A percentile compares a stretch with the other conserved stretches of the same genome.
Conservation (phyloP, 2,797 vertebrate genomes). For the Brachyrhaphis roseni region DNA sequence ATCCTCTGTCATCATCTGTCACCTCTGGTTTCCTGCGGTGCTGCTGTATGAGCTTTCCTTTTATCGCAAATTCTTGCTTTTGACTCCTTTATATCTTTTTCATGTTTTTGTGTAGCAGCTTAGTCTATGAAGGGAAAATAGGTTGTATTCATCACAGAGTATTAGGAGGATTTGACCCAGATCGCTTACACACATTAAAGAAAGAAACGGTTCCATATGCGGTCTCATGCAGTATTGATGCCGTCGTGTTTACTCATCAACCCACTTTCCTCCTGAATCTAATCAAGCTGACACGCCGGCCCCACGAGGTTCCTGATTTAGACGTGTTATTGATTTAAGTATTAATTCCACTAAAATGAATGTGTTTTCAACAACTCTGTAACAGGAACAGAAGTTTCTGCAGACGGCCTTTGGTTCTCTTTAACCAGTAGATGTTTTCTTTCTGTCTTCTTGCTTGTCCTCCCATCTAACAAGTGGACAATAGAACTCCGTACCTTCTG, state of each 20-base stretch:
- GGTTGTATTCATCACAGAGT: conserved; percentile 35
- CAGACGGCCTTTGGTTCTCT: conserved; percentile 28
- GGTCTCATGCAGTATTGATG: conserved; percentile 76
- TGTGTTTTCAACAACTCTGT: conserved; percentile 57
- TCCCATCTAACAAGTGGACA: conserved; percentile 44
- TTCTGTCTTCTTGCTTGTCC: conserved; percentile 22
- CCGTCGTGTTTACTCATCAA: conserved; percentile 74
- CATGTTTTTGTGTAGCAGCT: conserved; percentile 26
- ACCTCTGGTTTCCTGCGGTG: neutral
- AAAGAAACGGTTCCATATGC: conserved; percentile 57
- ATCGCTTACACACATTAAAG: conserved; percentile 69
- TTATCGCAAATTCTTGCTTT: conserved; percentile 7
- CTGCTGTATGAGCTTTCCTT: neutral
- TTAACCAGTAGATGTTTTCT: conserved; percentile 48
- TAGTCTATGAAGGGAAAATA: conserved; percentile 30
- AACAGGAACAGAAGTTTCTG: conserved; percentile 38
- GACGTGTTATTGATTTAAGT: conserved; percentile 58
- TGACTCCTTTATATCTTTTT: conserved; percentile 31
- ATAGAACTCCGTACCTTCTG: conserved; percentile 25
- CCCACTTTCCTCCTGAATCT: conserved; percentile 69
- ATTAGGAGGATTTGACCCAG: conserved; percentile 66
- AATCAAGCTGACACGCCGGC: conserved; percentile 64
- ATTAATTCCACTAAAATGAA: conserved; percentile 42
- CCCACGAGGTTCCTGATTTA: conserved; percentile 53
- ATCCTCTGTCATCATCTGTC: neutral